These are phyloP conservation scores for Gulo gulo DNA, from an alignment of 2,113 vertebrate genomes.

Conservation along the genomic window DNA sequence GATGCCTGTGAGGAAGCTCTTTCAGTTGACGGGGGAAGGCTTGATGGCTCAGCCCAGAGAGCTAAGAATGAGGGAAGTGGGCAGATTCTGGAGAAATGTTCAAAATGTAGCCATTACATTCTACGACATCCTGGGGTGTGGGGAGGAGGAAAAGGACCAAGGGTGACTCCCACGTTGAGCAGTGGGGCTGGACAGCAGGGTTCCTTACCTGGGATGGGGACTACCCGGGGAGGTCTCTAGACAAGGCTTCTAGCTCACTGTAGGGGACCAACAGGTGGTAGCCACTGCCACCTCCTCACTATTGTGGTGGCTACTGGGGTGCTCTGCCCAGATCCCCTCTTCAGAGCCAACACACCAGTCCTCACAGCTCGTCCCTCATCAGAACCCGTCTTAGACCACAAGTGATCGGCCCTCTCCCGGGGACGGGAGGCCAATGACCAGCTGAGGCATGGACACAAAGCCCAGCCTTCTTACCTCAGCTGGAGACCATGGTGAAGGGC, in stretches of 20 bases:
- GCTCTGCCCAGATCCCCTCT: neutral
- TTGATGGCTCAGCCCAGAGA: neutral
- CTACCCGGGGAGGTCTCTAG: neutral
- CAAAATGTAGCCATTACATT: neutral
- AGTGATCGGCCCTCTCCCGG: neutral
- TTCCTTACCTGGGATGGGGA: neutral
- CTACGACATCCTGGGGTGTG: neutral
- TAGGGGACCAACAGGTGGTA: neutral
- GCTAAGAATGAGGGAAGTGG: neutral
- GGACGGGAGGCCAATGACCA: neutral
- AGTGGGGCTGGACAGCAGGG: neutral
- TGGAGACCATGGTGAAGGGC: neutral
- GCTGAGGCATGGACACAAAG: too few relatives aligned
- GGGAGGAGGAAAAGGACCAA: neutral
- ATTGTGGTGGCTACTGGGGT: fast-evolving
- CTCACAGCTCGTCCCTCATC: neutral
- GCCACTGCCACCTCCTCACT: neutral
- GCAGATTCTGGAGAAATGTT: neutral
- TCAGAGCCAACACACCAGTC: neutral
- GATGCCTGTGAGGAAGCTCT: neutral
- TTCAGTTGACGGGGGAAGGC: neutral
- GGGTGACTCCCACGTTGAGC: neutral
- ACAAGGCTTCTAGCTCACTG: neutral
- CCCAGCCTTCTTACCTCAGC: neutral
- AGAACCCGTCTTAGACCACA: neutral